Conservation (phyloP, 2,113 vertebrate species). For the Neolamprologus sp. region DNA sequence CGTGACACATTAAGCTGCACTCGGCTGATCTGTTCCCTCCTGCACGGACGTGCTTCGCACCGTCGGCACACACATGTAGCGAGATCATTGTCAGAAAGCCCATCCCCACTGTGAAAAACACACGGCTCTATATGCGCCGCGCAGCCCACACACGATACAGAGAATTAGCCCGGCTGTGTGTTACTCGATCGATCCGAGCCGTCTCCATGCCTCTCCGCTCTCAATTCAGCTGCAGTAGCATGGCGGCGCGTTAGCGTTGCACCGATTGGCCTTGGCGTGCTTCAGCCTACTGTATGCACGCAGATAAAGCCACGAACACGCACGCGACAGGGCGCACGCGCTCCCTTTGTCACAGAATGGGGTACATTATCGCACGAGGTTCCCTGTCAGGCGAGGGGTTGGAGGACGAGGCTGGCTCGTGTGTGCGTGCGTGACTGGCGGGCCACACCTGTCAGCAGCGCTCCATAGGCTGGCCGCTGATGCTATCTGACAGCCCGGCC, state of each 20-base stretch:
- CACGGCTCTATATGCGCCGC: neutral
- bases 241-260: neutral
- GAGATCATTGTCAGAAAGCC: neutral
- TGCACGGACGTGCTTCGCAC: neutral
- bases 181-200: constrained; percentile 31
- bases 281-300: neutral
- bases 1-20: neutral
- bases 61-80: neutral
- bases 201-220: neutral
- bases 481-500: constrained; percentile 62
- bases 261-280: constrained; percentile 1
- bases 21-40: neutral
- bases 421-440: constrained; percentile 59
- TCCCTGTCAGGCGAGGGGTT: constrained; percentile 37
- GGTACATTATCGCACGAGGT: constrained; percentile 43
- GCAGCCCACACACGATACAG: neutral
- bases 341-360: neutral
- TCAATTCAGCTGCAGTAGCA: constrained; percentile 4
- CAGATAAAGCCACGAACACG: neutral
- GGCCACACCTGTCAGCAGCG: constrained; percentile 68
- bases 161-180: constrained; percentile 10
- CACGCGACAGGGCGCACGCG: neutral
- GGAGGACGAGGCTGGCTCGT: constrained; percentile 48
- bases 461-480: constrained; percentile 53
- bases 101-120: neutral